Conservation (phyloP, 2,888 invertebrate species). For the Lordiphosa fenestrarum region DNA sequence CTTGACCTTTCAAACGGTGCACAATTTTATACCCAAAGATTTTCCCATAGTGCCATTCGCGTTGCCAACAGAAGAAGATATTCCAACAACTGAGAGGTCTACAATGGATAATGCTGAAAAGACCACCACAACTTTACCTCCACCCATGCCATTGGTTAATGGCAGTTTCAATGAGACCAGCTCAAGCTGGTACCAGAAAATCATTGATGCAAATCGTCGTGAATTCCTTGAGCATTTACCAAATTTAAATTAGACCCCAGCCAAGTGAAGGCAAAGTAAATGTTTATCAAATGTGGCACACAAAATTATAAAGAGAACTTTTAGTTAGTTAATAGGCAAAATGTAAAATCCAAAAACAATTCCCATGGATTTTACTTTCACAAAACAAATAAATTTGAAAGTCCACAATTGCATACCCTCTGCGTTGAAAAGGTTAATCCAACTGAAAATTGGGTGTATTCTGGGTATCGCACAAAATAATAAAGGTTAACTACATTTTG, state of each 20-base stretch:
- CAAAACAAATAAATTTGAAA: too few species aligned
- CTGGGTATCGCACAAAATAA: too few species aligned
- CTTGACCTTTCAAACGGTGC: slow-evolving; percentile 57
- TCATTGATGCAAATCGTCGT: slow-evolving; percentile 69
- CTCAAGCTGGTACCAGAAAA: slow-evolving; percentile 62
- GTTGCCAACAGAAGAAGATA: slow-evolving; percentile 45
- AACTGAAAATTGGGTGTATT: too few species aligned
- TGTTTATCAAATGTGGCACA: slow-evolving; percentile 16
- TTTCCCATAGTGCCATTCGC: slow-evolving; percentile 75
- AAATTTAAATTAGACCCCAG: slow-evolving; percentile 36
- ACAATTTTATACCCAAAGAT: slow-evolving; percentile 67
- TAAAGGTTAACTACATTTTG: too few species aligned
- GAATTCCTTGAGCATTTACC: slow-evolving; percentile 68
- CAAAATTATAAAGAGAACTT: slow-evolving; percentile 6
- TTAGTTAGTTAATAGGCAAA: too few species aligned
- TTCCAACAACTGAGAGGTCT: neutral
- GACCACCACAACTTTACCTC: slow-evolving; percentile 34
- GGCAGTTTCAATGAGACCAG: slow-evolving; percentile 19
- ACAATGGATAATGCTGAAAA: slow-evolving; percentile 52
- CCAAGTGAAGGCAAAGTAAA: slow-evolving; percentile 26
- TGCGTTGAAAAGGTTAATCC: too few species aligned
- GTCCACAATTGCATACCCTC: too few species aligned
- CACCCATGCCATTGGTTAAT: slow-evolving; percentile 50
- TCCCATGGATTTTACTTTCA: too few species aligned
- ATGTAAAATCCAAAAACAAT: too few species aligned